Evolutionary conservation across 2,113 vertebrate genomes (phyloP).

Genomic region (Rhineura floridana): DNA sequence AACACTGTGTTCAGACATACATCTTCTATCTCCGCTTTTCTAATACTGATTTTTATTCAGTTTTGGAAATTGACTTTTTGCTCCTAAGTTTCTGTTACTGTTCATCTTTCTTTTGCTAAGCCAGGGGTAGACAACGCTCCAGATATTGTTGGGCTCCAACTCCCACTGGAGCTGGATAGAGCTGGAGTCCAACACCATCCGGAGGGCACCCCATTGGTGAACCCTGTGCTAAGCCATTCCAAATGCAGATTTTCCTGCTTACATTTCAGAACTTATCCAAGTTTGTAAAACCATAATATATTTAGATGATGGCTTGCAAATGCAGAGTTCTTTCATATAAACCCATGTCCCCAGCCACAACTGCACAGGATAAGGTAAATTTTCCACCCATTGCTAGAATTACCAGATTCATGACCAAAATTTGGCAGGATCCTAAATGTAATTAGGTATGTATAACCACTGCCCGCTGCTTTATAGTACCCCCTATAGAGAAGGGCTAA

Average conservation of each 20-base stretch:
- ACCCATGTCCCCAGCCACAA: slow-evolving; percentile 32
- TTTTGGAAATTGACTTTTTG: neutral
- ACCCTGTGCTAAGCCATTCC: neutral
- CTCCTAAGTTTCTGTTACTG: neutral
- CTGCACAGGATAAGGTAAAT: slow-evolving; percentile 49
- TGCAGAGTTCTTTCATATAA: slow-evolving; percentile 38
- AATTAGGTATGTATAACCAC: slow-evolving; percentile 26
- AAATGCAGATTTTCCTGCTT: slow-evolving; percentile 10
- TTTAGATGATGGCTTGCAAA: slow-evolving; percentile 15
- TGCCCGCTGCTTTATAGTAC: slow-evolving; percentile 38
- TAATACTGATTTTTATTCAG: slow-evolving; percentile 11
- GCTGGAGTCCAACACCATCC: no score
- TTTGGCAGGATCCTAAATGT: slow-evolving; percentile 48
- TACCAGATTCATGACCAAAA: slow-evolving; percentile 26
- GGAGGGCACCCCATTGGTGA: no score
- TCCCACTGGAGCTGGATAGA: no score
- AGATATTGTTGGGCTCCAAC: no score
- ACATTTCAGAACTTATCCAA: slow-evolving; percentile 30
- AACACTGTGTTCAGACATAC: slow-evolving; percentile 17
- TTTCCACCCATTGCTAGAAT: slow-evolving; percentile 22
- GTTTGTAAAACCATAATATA: slow-evolving; percentile 33
- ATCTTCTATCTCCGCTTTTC: slow-evolving; percentile 4
- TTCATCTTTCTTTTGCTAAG: neutral
- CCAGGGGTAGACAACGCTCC: neutral
- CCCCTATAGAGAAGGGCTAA: neutral